Conservation (phyloP, 2,888 invertebrate species). For the Molanna angustata region DNA sequence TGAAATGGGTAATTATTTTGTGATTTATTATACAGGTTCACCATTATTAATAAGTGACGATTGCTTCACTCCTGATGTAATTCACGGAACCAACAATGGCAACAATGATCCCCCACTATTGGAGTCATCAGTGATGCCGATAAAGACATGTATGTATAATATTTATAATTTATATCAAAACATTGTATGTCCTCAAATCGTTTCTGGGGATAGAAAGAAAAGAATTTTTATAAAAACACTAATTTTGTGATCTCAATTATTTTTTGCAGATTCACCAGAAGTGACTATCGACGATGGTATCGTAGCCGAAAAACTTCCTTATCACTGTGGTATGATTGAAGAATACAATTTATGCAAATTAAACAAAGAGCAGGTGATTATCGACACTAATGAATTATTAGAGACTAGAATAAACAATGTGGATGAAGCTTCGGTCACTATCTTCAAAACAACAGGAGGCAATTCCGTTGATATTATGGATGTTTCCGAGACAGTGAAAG, state of each 20-base stretch:
- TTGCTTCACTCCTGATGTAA: too few relatives aligned
- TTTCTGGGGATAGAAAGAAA: background rate
- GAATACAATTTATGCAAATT: too few relatives aligned
- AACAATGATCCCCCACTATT: too few relatives aligned
- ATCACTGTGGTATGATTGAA: background rate
- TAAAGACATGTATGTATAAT: background rate
- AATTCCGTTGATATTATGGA: background rate
- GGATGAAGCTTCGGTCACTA: background rate
- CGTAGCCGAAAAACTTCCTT: background rate
- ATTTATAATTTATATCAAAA: background rate
- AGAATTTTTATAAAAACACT: background rate
- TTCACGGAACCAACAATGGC: too few relatives aligned
- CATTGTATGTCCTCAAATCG: background rate
- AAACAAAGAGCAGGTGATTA: too few relatives aligned
- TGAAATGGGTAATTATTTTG: background rate
- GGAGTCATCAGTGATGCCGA: too few relatives aligned
- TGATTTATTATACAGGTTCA: background rate
- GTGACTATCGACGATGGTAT: background rate
- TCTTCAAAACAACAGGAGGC: background rate
- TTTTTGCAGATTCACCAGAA: background rate
- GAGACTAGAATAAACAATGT: background rate
- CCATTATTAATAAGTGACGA: too few relatives aligned
- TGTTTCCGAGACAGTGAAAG: background rate
- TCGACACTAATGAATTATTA: too few relatives aligned
- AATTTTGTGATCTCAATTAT: background rate